Percentiles rank a stretch among this genome's conserved stretches.
Conservation (phyloP, 2,888 invertebrate species). For the Monoplex corrugatus region DNA sequence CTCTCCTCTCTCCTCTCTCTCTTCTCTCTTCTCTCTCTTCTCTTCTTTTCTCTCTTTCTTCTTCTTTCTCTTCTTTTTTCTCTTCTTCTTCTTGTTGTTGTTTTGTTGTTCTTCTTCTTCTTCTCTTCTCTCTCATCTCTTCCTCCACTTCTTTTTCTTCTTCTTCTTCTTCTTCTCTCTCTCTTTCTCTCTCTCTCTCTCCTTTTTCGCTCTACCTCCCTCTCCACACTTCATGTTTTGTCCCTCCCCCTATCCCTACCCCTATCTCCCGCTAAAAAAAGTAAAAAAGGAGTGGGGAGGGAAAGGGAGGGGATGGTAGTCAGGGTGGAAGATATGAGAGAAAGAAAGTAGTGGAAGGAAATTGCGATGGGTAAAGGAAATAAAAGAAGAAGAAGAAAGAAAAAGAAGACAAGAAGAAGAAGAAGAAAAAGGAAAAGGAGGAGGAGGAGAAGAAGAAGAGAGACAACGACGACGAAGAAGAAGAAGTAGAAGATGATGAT, state of each 20-base stretch:
- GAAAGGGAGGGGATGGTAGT: neutral
- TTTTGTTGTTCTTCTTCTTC: neutral
- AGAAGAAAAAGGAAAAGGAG: neutral
- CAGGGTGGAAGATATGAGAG: too few relatives aligned
- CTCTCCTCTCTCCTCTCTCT: neutral
- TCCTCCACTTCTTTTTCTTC: neutral
- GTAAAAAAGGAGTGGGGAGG: neutral
- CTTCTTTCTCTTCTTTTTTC: slow-evolving; percentile 24
- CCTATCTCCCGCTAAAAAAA: neutral
- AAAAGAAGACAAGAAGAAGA: neutral
- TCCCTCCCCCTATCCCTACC: slow-evolving; percentile 2
- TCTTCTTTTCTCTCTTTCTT: neutral
- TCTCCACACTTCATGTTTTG: too few relatives aligned
- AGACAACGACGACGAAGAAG: neutral
- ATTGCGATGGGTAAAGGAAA: neutral
- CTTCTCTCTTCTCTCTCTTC: slow-evolving; percentile 20
- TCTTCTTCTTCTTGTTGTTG: slow-evolving; percentile 1
- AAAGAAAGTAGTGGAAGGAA: too few relatives aligned
- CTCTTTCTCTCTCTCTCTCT: too few relatives aligned
- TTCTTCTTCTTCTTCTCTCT: too few relatives aligned
- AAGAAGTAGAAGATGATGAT: neutral
- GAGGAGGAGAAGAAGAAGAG: neutral
- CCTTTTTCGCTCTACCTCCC: neutral
- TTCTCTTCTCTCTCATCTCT: neutral
- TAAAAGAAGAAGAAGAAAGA: neutral